A percentile compares a stretch with the other conserved stretches of the same genome.
Conservation (phyloP, 2,113 vertebrate species). For the Apaloderma vittatum region DNA sequence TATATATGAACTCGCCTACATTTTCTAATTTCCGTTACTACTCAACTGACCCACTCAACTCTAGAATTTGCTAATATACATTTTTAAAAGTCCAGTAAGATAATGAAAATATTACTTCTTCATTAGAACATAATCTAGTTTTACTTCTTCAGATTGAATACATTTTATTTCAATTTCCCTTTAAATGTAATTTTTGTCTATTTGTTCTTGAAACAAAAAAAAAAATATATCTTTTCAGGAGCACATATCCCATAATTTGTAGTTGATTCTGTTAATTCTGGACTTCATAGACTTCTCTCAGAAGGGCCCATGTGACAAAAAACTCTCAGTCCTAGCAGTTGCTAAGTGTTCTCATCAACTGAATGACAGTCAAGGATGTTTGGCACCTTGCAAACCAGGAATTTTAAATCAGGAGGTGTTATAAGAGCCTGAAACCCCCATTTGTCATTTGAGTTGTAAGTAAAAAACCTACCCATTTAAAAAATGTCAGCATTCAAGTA, state of each 20-base stretch:
- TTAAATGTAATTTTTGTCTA: not conserved
- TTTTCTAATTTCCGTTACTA: not conserved
- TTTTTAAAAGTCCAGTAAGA: not conserved
- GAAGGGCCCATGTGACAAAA: not conserved
- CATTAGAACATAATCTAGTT: not conserved
- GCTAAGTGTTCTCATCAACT: conserved; percentile 47
- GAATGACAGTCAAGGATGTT: conserved; percentile 22
- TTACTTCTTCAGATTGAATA: conserved; percentile 30
- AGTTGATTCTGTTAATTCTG: conserved; percentile 8
- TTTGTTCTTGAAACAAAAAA: conserved; percentile 17
- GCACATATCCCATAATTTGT: not conserved
- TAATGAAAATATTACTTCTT: not conserved
- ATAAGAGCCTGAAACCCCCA: not conserved
- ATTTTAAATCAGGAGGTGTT: conserved; percentile 27
- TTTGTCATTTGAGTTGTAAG: not conserved
- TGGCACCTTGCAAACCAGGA: conserved; percentile 32
- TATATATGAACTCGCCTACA: not conserved
- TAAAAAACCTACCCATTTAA: not conserved
- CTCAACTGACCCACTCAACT: not conserved
- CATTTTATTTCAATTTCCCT: conserved; percentile 25
- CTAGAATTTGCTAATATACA: not conserved
- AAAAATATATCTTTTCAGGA: not conserved
- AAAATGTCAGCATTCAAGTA: not conserved
- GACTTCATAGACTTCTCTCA: not conserved
- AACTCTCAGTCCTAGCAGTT: conserved; percentile 12